A percentile compares a stretch with the other conserved stretches of the same genome.
Evolutionary conservation across 2,888 invertebrate genomes (phyloP).

Genomic region (Mythimna vitellina): DNA sequence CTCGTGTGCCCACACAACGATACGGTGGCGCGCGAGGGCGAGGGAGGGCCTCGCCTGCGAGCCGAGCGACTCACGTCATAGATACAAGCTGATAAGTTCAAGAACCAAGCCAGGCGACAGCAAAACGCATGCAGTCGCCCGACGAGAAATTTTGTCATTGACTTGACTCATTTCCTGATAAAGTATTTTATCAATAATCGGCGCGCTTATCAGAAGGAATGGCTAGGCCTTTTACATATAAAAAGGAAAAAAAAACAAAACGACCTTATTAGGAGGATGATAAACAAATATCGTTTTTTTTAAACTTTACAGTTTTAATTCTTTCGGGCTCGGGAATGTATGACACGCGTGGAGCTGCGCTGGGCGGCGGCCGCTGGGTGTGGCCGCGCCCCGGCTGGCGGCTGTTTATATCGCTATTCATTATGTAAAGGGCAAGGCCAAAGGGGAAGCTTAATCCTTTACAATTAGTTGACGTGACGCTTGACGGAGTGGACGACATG

Average conservation of each 20-base stretch:
- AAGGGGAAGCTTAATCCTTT: slow-evolving; percentile 25
- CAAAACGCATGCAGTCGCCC: background rate
- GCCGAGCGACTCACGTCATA: background rate
- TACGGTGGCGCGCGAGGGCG: background rate
- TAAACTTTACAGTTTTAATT: background rate
- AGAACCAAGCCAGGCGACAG: background rate
- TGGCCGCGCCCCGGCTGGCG: background rate
- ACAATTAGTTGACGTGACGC: background rate
- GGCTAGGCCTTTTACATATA: background rate
- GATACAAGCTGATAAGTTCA: slow-evolving; percentile 28
- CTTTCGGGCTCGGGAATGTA: background rate
- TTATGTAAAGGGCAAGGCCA: slow-evolving; percentile 28
- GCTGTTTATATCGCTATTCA: slow-evolving; percentile 4
- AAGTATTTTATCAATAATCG: slow-evolving; percentile 33
- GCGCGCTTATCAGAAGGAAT: slow-evolving; percentile 26
- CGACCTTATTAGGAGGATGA: background rate
- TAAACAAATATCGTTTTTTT: background rate
- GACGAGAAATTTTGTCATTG: slow-evolving; percentile 10
- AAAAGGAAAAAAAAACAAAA: background rate
- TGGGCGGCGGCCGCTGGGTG: background rate
- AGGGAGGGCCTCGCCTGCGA: background rate
- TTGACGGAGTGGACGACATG: background rate
- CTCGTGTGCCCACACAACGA: too few species aligned
- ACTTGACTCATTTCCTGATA: slow-evolving; percentile 39
- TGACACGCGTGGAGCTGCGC: background rate